Evolutionary conservation across 2,888 invertebrate genomes (phyloP), one percentile per base, ranked within the genome.

Genomic region (Drosophila diplacantha): DNA sequence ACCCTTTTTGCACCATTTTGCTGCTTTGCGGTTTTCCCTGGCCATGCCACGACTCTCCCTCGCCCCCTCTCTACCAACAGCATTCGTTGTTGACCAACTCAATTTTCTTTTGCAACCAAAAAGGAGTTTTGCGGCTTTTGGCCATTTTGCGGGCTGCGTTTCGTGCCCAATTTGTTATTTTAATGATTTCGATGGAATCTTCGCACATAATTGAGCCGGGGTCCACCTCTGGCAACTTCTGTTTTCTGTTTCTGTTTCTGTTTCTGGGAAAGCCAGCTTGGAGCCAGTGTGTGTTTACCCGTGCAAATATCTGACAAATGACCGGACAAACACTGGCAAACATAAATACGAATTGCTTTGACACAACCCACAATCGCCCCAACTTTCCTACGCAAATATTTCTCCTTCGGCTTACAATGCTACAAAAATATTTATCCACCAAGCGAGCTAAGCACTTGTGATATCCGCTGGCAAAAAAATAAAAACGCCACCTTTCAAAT

Each of bases 111-210:
- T 31, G 31, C 26, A 16, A 31, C 49, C 31, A 58, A 61, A 61
- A 61, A 61, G 59, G 60, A 59, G 60, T 64, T 64, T 75, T 81
- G 71, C 69, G 70, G 71, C 60, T 69, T 75, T 75, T 81, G 66
- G 63, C 61, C 74, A 75, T 75, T 75, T 81, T 67, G 22, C 22
- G 34, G 29, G 65, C 62, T 81, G 79, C 77, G 73, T 78, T 80
- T 65, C 78, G 78, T 81, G 82, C 69, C 71, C 82, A 80, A 81
- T 81, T 81, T 81, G 78, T 78, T 80, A 82, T 82, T 82, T 82
- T 80, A 80, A 80, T 81, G 80, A 80, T 81, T 80, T 81, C 77
- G 74, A 77, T 81, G 80, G 80, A 77, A 82, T 81, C 77, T 80
- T 62, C 68, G 67, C 64, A 53, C 59, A 74, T 72, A 72, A 62